Percentiles rank a stretch among this genome's conserved stretches.
Evolutionary conservation across 2,888 invertebrate species (phyloP).

Genomic region (Miltochrista miniata): DNA sequence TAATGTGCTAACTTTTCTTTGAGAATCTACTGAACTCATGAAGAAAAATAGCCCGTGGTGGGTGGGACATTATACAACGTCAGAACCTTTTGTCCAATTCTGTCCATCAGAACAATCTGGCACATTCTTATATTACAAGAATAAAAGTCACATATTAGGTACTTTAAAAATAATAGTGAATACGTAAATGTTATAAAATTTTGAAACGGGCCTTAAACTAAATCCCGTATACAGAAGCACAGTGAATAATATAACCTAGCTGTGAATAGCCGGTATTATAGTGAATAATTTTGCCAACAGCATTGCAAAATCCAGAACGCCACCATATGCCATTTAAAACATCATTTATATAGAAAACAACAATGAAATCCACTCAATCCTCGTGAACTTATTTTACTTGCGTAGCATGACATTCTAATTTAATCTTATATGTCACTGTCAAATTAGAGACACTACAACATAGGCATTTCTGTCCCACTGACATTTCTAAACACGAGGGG

Average conservation of each 20-base stretch:
- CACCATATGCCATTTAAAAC: constrained; percentile 30
- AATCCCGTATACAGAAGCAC: too few relatives aligned
- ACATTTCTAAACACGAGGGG: constrained; percentile 80
- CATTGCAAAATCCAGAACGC: constrained; percentile 17
- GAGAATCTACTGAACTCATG: too few relatives aligned
- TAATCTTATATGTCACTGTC: constrained; percentile 79
- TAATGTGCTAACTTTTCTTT: not conserved
- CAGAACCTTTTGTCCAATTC: too few relatives aligned
- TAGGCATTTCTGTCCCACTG: constrained; percentile 75
- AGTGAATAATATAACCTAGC: too few relatives aligned
- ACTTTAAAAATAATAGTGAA: too few relatives aligned
- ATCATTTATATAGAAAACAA: constrained; percentile 42
- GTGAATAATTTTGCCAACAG: constrained; percentile 3
- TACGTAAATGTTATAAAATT: too few relatives aligned
- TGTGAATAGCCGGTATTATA: not conserved
- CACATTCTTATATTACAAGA: too few relatives aligned
- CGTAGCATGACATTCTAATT: constrained; percentile 71
- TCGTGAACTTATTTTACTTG: constrained; percentile 64
- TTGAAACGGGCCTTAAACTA: too few relatives aligned
- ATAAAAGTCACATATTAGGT: too few relatives aligned
- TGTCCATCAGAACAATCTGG: too few relatives aligned
- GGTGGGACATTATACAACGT: too few relatives aligned
- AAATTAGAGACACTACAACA: constrained; percentile 78
- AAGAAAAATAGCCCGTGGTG: too few relatives aligned
- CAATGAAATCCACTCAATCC: constrained; percentile 56